phyloP scores from a whole-genome alignment of 2,113 vertebrate genomes.

The Apteryx mantelli region DNA sequence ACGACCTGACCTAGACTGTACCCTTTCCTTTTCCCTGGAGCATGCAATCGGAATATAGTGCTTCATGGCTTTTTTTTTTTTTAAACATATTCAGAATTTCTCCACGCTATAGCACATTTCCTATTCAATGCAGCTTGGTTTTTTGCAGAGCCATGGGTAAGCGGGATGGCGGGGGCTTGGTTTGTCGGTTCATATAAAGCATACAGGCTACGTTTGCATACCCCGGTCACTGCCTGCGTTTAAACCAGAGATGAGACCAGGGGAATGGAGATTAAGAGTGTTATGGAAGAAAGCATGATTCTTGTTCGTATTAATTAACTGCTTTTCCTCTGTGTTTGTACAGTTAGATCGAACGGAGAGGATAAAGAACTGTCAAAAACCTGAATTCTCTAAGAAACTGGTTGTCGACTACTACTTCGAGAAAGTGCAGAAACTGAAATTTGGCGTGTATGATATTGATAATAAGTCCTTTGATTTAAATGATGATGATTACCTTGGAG shows the following conservation, averaged over 20 bases:
- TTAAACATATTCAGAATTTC: neutral
- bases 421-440: slow-evolving; percentile 89
- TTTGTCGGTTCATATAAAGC: fast-evolving
- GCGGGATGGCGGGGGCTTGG: fast-evolving
- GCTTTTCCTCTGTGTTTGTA: neutral
- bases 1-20: fast-evolving
- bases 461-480: slow-evolving; percentile 84
- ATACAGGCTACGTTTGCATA: fast-evolving
- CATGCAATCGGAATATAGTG: fast-evolving
- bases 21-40: too few relatives aligned
- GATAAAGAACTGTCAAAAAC: slow-evolving; percentile 85
- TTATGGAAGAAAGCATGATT: fast-evolving
- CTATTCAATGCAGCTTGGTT: fast-evolving
- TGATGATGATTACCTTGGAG: slow-evolving; percentile 92
- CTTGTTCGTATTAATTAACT: fast-evolving
- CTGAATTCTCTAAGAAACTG: slow-evolving; percentile 88
- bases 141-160: fast-evolving
- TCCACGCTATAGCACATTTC: fast-evolving
- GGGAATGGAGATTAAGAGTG: neutral
- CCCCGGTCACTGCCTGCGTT: neutral
- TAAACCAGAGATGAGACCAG: fast-evolving
- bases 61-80: neutral
- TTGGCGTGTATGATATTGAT: slow-evolving; percentile 89
- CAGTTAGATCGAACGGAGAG: slow-evolving; percentile 87
- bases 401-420: slow-evolving; percentile 90